These are phyloP conservation scores for Eupristina koningsbergeri DNA, from an alignment of 1,140 invertebrate genomes.

Conservation along the genomic window DNA sequence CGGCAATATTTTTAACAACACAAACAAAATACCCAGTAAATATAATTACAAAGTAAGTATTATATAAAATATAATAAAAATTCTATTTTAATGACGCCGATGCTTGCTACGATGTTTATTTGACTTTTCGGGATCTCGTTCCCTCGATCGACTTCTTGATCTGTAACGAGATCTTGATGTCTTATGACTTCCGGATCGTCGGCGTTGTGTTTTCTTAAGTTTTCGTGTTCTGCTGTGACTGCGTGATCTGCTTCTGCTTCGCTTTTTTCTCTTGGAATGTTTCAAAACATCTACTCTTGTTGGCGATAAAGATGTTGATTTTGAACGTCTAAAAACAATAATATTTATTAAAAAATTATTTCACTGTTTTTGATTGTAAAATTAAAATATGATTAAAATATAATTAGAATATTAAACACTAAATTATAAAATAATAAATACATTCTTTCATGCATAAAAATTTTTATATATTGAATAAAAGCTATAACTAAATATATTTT, in stretches of 20 bases:
- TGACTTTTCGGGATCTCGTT: constrained; percentile 67
- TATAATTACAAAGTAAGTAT: constrained; percentile 37
- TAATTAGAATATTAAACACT: no score
- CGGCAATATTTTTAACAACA: constrained; percentile 11
- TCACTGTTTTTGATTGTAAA: no score
- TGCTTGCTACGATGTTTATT: constrained; percentile 69
- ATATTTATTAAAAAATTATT: not conserved
- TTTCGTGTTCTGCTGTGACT: constrained; percentile 73
- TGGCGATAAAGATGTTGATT: constrained; percentile 66
- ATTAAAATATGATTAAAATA: no score
- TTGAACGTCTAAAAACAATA: constrained; percentile 39
- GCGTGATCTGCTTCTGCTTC: constrained; percentile 73
- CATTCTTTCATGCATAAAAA: no score
- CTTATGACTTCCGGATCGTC: constrained; percentile 72
- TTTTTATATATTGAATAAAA: no score
- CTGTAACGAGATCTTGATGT: constrained; percentile 73
- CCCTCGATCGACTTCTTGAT: constrained; percentile 74
- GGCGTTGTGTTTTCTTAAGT: constrained; percentile 68
- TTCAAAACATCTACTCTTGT: constrained; percentile 65
- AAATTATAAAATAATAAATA: no score
- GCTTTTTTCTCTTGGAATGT: constrained; percentile 72
- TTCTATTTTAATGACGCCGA: constrained; percentile 58
- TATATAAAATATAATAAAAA: constrained; percentile 18
- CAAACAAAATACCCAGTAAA: constrained; percentile 29
- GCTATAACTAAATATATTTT: no score